Base-by-base conservation (phyloP, 2,888 invertebrate species). In the Nomada fucata region DNA sequence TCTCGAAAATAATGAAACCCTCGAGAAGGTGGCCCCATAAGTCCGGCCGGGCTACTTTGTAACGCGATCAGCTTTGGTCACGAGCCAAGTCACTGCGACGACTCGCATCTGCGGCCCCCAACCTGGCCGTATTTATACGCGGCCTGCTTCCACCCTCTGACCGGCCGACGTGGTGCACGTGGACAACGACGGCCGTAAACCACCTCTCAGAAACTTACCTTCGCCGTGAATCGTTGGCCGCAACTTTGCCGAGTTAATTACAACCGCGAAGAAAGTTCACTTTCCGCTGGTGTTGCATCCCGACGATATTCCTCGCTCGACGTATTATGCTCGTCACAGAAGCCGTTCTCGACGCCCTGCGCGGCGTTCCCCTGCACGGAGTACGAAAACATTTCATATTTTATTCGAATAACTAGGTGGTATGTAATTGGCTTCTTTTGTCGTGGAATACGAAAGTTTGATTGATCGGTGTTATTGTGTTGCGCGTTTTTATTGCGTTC, bases 241-340 rank as follows among this genome's bases (percentile, higher is more conserved):
- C 79, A 81, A 88, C 83, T 77, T 78, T 79, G 82, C 74, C 57
- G 73, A 87, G 83, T 86, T 89, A 89, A 89, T 89, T 89, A 88
- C 85, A 79, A 0, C 70, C 76, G 15, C 63, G 59, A 42, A 79
- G 53, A 74, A 89, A 88, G 69, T 73, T 81, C 59, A n/a, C 72
- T 44, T 47, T 20, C n/a, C 23, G 47, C 2, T 59, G 29, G 61
- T 77, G 55, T 71, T 76, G 55, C 64, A 53, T 64, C 64, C 13
- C 57, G 44, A 26, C 42, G 59, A 78, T 42, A 29, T 67, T 42
- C 73, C 73, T 26, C 65, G 10, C n/a, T 44, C 15, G 9, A 11
- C 18, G 29, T 44, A 4, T 63, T 61, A 50, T 44, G 18, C n/a
- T 57, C 44, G 57, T 73, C 57, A 63, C 26, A 15, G 7, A 36